Evolutionary conservation across 2,797 vertebrate species (phyloP).

Genomic region (Gambelia wislizenii): DNA sequence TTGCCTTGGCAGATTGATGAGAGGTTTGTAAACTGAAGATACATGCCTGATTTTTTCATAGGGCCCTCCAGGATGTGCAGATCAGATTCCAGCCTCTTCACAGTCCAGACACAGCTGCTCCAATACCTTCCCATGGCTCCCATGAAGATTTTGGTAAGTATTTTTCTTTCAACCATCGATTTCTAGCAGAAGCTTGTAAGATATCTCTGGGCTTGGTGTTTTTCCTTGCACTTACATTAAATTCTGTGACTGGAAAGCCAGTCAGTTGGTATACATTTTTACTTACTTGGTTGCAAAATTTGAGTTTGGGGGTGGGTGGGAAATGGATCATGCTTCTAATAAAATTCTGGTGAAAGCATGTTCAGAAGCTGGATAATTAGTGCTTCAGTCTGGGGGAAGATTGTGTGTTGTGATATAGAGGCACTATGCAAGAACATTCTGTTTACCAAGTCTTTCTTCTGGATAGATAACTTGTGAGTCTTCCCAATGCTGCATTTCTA

Average conservation of each 20-base stretch:
- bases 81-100: conserved; percentile 94
- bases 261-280: background rate
- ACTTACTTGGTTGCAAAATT: background rate
- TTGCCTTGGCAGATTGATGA: background rate
- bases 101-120: conserved; percentile 77
- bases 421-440: background rate
- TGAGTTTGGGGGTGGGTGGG: background rate
- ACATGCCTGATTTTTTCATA: conserved; percentile 59
- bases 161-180: background rate
- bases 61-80: conserved; percentile 97
- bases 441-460: background rate
- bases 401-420: background rate
- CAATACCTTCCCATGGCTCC: conserved; percentile 82
- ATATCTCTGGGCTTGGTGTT: too few relatives aligned
- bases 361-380: background rate
- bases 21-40: conserved; percentile 23
- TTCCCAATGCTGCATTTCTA: too few relatives aligned
- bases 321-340: too few relatives aligned
- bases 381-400: background rate
- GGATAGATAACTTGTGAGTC: background rate
- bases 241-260: background rate
- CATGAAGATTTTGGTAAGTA: conserved; percentile 89
- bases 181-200: background rate
- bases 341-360: background rate
- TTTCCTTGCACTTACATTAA: background rate